Base-by-base conservation (phyloP, 2,888 invertebrate species). In the Myopa testacea region DNA sequence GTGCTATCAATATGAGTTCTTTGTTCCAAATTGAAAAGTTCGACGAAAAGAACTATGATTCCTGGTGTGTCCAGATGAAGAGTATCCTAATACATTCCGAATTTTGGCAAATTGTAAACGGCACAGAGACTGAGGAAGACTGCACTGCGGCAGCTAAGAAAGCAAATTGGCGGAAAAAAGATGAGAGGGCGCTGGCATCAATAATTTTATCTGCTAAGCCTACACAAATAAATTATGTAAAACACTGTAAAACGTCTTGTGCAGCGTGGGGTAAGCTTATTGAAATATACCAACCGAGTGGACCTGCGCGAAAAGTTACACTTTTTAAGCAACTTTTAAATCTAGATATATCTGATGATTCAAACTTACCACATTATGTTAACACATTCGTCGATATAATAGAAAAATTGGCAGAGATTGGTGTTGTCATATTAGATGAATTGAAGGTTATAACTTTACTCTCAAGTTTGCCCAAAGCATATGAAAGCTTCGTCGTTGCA, bases 381-480 rank as follows among this genome's bases (percentile, higher is more conserved):
- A 68, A 68, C 40, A 37, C 45, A 19, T 69, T 69, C n/a, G 52
- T 40, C 4, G 45, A 52, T 50, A 52, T 69, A n/a, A 73, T 69
- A 12, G 74, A 77, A 58, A 79, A 79, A 58, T 70, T 68, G 12
- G 55, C 62, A 14, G 70, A 71, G 58, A 73, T 76, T 7, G 71
- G 55, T 40, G 55, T 78, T 19, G 5, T 26, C 34, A 38, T 77
- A 4, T 4, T 34, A 3, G 67, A 75, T 16, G 63, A 75, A 14
- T 50, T 78, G 26, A 50, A 75, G 10, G 75, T 72, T 2, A 76
- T 80, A 12, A 80, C 80, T 55, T 37, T 78, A 5, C 45, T 81
- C 4, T 77, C 77, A 58, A 80, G 78, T 65, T 60, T 79, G 19
- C 79, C 52, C 16, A 74, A 70, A 19, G 58, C 76, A 34, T 79